A percentile compares a stretch with the other conserved stretches of the same genome.
These are phyloP conservation scores for Dermochelys coriacea DNA, from an alignment of 2,797 vertebrate species.

Conservation along the genomic window DNA sequence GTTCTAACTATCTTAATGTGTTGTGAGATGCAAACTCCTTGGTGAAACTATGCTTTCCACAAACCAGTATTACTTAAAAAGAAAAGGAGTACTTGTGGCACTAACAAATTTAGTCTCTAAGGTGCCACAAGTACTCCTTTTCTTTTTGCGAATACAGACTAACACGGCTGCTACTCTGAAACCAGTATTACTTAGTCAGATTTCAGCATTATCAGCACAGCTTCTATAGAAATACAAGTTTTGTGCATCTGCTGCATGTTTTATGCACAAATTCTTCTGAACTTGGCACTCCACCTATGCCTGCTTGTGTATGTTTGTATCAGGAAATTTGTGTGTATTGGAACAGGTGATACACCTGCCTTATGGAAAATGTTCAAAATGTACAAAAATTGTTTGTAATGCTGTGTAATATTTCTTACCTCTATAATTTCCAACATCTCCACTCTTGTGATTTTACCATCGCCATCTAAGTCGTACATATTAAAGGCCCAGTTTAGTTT, in stretches of 20 bases:
- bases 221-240: not conserved
- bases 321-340: not conserved
- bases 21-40: not conserved
- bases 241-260: not conserved
- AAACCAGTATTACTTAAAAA: not conserved
- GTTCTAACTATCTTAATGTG: not conserved
- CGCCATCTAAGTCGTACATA: slow-evolving; percentile 99
- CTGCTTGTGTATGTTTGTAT: not conserved
- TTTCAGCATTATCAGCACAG: not conserved
- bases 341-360: not conserved
- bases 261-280: not conserved
- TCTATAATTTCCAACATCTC: slow-evolving; percentile 99
- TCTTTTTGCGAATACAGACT: too few species aligned
- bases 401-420: slow-evolving; percentile 81
- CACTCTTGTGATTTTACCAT: slow-evolving; percentile 98
- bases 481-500: slow-evolving; percentile 99
- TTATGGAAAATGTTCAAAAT: not conserved
- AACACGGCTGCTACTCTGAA: too few species aligned
- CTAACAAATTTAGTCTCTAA: too few species aligned
- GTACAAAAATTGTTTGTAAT: not conserved
- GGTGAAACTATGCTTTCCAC: not conserved
- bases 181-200: not conserved
- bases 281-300: not conserved
- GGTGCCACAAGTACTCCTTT: too few species aligned
- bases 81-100: too few species aligned